phyloP scores from a whole-genome alignment of 2,888 invertebrate species.

The Peribatodes rhomboidaria region DNA sequence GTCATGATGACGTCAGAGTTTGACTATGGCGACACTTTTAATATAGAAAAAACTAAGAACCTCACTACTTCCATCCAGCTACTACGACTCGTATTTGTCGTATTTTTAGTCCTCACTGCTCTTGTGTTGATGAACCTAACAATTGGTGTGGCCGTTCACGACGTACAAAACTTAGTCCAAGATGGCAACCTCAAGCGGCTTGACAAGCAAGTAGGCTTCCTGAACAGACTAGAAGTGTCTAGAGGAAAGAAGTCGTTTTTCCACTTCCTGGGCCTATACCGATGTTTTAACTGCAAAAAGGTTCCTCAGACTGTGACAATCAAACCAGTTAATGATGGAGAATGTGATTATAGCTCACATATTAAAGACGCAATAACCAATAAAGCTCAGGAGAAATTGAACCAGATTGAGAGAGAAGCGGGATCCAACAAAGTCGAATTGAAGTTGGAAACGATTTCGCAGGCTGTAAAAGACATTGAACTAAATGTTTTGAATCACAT shows the following conservation, averaged over 20 bases:
- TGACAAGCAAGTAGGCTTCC: conserved; percentile 53
- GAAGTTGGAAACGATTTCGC: conserved; percentile 18
- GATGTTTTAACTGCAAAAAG: conserved; percentile 15
- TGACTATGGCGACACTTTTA: conserved; percentile 60
- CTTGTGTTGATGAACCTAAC: conserved; percentile 81
- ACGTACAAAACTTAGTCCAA: conserved; percentile 82
- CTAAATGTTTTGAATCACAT: conserved; percentile 6
- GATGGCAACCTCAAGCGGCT: conserved; percentile 82
- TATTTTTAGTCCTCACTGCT: conserved; percentile 18
- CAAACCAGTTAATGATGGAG: not conserved
- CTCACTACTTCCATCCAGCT: not conserved
- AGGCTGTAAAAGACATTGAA: conserved; percentile 6
- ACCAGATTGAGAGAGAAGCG: conserved; percentile 5
- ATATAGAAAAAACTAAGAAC: not conserved
- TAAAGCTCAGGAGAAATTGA: conserved; percentile 18
- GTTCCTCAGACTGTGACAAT: conserved; percentile 5
- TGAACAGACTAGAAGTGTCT: conserved; percentile 17
- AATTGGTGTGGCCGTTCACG: conserved; percentile 86
- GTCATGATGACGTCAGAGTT: conserved; percentile 88
- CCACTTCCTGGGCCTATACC: conserved; percentile 2
- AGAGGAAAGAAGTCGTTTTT: conserved; percentile 10
- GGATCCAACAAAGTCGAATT: conserved; percentile 7
- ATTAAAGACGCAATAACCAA: conserved; percentile 17
- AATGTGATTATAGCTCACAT: not conserved
- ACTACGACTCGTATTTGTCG: conserved; percentile 6